These are phyloP conservation scores for Stramonita haemastoma DNA, from an alignment of 2,888 invertebrate genomes.

Conservation along the genomic window DNA sequence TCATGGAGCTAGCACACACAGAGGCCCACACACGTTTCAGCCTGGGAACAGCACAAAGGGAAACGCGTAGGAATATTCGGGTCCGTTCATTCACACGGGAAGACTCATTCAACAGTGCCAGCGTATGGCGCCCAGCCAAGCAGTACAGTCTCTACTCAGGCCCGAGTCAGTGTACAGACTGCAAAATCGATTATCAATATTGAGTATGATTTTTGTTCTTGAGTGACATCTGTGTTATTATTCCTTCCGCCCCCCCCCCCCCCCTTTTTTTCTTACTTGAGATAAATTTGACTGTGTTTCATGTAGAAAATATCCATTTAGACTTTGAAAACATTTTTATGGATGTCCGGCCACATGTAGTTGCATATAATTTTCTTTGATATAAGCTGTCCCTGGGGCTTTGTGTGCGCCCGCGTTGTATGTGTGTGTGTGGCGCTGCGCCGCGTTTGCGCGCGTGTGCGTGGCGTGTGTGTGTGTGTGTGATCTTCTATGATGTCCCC, in stretches of 20 bases:
- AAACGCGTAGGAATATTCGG: background rate
- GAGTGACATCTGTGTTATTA: background rate
- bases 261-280: background rate
- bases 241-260: too few species aligned
- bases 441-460: too few species aligned
- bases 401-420: too few species aligned
- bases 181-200: background rate
- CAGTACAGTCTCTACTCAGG: background rate
- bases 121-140: background rate
- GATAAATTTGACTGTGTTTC: background rate
- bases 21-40: background rate
- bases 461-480: too few species aligned
- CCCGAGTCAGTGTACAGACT: background rate
- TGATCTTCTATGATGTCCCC: too few species aligned
- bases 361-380: too few species aligned
- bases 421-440: too few species aligned
- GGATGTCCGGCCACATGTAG: background rate
- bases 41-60: conserved; percentile 3
- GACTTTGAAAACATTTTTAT: background rate
- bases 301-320: background rate
- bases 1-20: background rate
- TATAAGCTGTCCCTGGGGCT: too few species aligned
- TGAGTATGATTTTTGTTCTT: background rate
- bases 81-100: conserved; percentile 2
- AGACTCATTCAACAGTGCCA: background rate